A percentile compares a stretch with the other conserved stretches of the same genome.
Evolutionary conservation across 2,113 vertebrate genomes (phyloP).

Genomic region (Lutjanus erythropterus): DNA sequence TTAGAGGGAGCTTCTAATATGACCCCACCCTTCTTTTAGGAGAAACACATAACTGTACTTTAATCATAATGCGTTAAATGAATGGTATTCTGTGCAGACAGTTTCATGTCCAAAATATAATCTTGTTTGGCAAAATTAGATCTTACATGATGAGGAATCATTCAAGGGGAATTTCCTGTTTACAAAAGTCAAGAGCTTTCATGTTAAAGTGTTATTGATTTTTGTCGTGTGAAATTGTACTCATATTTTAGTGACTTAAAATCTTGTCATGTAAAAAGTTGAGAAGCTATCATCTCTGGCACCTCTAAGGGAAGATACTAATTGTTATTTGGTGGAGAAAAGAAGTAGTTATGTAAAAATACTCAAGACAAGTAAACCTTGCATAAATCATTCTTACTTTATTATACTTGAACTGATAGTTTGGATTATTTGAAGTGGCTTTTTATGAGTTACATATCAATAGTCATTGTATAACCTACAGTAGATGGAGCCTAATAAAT

Average conservation of each 20-base stretch:
- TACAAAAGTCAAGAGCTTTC: neutral
- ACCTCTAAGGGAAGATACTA: neutral
- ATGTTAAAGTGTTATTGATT: neutral
- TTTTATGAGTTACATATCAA: too few relatives aligned
- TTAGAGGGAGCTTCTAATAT: slow-evolving; percentile 63
- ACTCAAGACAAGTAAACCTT: neutral
- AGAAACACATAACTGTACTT: neutral
- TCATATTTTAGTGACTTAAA: neutral
- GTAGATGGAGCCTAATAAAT: too few relatives aligned
- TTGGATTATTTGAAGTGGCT: too few relatives aligned
- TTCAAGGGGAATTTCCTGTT: neutral
- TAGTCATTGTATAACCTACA: too few relatives aligned
- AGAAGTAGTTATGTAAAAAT: neutral
- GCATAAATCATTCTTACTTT: neutral
- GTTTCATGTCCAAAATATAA: neutral
- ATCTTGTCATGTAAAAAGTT: neutral
- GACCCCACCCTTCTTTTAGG: neutral
- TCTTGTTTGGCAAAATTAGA: slow-evolving; percentile 33
- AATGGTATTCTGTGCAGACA: neutral
- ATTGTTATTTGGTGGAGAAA: neutral
- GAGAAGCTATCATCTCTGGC: neutral
- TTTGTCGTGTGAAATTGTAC: neutral
- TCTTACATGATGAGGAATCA: slow-evolving; percentile 4
- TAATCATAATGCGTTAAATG: neutral
- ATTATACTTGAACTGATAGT: neutral